These are phyloP conservation scores for Riptortus pedestris DNA, from an alignment of 1,140 invertebrate species.

Conservation along the genomic window DNA sequence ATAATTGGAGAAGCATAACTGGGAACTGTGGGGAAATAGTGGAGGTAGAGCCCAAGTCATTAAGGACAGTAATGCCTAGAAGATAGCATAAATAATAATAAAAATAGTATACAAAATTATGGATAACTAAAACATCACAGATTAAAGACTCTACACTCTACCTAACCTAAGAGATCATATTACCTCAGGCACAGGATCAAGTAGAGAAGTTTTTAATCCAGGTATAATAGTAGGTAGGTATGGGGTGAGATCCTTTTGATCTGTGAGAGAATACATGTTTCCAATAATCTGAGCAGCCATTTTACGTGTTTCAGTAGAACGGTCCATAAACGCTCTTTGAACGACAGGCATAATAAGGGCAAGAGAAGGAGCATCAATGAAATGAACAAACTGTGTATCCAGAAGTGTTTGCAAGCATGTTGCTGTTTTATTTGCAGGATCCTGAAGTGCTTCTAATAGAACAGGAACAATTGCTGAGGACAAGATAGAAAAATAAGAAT, in stretches of 20 bases:
- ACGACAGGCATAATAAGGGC: constrained; percentile 99
- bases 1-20: too few species aligned
- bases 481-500: neutral
- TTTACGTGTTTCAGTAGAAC: constrained; percentile 93
- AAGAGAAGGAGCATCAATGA: constrained; percentile 96
- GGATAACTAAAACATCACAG: too few species aligned
- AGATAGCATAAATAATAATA: too few species aligned
- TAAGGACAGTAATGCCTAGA: too few species aligned
- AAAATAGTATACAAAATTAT: too few species aligned
- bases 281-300: constrained; percentile 99
- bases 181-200: constrained; percentile 97
- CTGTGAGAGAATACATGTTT: constrained; percentile 98
- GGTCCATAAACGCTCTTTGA: constrained; percentile 90
- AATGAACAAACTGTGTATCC: constrained; percentile 97
- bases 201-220: constrained; percentile 85
- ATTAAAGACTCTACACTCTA: too few species aligned
- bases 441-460: constrained; percentile 84
- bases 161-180: too few species aligned
- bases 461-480: constrained; percentile 75
- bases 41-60: too few species aligned
- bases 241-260: constrained; percentile 95
- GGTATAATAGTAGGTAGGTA: constrained; percentile 95
- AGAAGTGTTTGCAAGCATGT: constrained; percentile 81
- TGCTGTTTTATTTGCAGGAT: constrained; percentile 92
- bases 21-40: too few species aligned